These are phyloP conservation scores for Echeneis naucrates DNA, from an alignment of 2,797 vertebrate genomes.

Conservation along the genomic window DNA sequence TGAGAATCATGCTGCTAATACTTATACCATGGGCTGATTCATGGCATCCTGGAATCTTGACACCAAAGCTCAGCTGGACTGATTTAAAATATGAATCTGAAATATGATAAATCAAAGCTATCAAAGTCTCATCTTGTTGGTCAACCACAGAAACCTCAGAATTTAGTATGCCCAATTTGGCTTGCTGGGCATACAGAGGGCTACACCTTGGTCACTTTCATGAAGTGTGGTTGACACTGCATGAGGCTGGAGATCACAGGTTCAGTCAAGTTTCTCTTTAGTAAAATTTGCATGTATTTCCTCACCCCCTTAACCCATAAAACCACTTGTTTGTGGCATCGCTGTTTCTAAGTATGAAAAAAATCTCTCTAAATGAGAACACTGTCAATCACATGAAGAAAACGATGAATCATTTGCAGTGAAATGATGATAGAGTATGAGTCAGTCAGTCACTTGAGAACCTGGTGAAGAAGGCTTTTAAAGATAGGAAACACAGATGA, in stretches of 20 bases:
- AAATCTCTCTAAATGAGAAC: constrained; percentile 12
- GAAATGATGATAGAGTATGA: constrained; percentile 43
- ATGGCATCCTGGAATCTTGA: no score
- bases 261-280: neutral
- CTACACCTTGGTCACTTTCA: neutral
- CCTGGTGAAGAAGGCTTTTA: constrained; percentile 16
- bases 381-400: constrained; percentile 18
- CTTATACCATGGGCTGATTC: no score
- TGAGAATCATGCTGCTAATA: no score
- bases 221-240: neutral
- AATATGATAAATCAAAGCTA: no score
- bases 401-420: constrained; percentile 51
- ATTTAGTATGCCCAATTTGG: no score
- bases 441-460: constrained; percentile 38
- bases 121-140: no score
- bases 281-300: neutral
- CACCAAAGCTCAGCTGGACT: no score
- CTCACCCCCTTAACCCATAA: neutral
- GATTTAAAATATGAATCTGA: no score
- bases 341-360: constrained; percentile 7
- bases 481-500: constrained; percentile 7
- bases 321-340: neutral
- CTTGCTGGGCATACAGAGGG: no score
- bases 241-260: neutral
- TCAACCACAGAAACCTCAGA: no score